A percentile compares a stretch with the other conserved stretches of the same genome.
phyloP scores from a whole-genome alignment of 2,113 vertebrate genomes.

The Microcebus jonahi region DNA sequence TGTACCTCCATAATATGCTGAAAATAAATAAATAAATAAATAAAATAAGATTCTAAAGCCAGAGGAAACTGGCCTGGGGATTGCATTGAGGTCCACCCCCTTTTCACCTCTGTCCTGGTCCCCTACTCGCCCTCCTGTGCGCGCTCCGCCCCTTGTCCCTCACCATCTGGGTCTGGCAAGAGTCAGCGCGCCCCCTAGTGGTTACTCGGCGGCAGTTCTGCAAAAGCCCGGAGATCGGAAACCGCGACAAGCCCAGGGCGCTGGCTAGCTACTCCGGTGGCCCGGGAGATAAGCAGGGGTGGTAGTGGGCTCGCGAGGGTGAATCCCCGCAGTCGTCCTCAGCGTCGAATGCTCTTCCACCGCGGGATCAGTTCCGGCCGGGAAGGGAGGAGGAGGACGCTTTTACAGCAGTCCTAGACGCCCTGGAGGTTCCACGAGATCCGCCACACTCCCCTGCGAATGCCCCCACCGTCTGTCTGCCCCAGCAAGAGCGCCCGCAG shows the following conservation, averaged over 20 bases:
- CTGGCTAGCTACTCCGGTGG: background rate
- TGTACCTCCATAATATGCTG: too few relatives aligned
- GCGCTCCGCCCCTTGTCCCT: background rate
- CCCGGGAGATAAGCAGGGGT: background rate
- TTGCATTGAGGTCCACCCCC: background rate
- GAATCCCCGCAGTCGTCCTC: background rate
- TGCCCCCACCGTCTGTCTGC: background rate
- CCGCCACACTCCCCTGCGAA: background rate
- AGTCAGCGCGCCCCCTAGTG: conserved; percentile 59
- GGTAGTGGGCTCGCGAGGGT: background rate
- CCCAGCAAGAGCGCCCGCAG: background rate
- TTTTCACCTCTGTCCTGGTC: too few relatives aligned
- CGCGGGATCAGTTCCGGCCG: background rate
- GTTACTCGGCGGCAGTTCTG: background rate
- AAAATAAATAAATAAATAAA: too few relatives aligned
- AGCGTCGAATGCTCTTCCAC: background rate
- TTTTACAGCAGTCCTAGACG: background rate
- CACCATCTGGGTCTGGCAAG: background rate
- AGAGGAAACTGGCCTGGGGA: background rate
- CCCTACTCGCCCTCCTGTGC: rapidly evolving
- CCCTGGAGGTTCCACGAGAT: background rate
- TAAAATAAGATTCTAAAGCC: background rate
- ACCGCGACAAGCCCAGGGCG: rapidly evolving
- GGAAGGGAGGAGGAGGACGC: background rate
- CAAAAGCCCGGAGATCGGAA: background rate